Evolutionary conservation across 64 coral and sea anemone species (phyloP), one percentile per base, ranked within the genome.

Genomic region (Actinia tenebrosa): DNA sequence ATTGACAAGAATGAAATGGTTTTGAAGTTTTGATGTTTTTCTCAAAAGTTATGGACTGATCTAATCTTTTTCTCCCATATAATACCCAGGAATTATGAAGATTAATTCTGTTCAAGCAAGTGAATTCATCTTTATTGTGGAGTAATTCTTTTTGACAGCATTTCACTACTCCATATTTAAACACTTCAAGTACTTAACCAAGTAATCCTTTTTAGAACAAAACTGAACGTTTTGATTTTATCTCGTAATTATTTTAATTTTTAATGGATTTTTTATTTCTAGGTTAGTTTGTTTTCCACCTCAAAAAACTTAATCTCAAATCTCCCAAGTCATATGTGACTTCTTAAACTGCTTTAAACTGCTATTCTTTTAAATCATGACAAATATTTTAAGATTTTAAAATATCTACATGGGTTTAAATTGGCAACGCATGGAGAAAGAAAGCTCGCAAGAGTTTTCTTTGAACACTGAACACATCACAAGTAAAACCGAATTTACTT

Each of bases 51-150:
- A 75, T 75, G 26, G 27, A 42, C 69, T 75, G 25, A 25, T 75
- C 20, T 75, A 75, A 75, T 30, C 69, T 15, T 75, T 75, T 42
- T 75, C 69, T 75, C 27, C 10, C 69, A 15, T 3, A 75, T 75
- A 75, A 75, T 30, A 42, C n/a, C 23, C 26, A 30, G 26, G 69
- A 75, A 75, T 75, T 75, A 75, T 75, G 25, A 75, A 75, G 69
- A 75, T 75, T 42, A 75, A 75, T n/a, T 75, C 69, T 61, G 69
- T 75, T 75, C 69, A 75, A 75, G 25, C 69, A 37, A 37, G 69
- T 75, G 20, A 75, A 15, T 75, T 42, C 69, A 30, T 42, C 13
- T 75, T 75, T 75, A 75, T 75, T 75, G 69, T 75, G 69, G 10
- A 75, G 69, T 42, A 30, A 75, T 13, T 75, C 69, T 75, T 75